Base-by-base conservation (phyloP, 2,113 vertebrate species). In the Crotalus viridis region DNA sequence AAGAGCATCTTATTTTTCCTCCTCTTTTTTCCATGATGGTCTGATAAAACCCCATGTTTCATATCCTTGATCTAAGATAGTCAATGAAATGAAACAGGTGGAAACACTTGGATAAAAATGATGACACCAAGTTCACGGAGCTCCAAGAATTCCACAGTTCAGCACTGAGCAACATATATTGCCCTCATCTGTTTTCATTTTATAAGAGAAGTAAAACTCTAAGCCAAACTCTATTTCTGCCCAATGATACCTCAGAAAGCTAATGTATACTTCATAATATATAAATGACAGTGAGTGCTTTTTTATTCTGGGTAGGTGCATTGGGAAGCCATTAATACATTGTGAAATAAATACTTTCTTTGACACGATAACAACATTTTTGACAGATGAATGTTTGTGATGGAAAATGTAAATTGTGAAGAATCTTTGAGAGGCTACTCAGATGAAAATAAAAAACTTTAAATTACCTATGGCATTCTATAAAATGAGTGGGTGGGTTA, bases 301-400 rank as follows among this genome's bases (percentile, higher is more conserved):
- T 87, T 91, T 87, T 86, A 85, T 91, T 52, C 55, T 57, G 24
- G 39, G 39, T 87, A 59, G 5, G 43, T 46, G 13, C 55, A 87
- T 87, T 57, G 26, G 39, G 28, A 86, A 86, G 55, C 81, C 81
- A 86, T 91, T 91, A 59, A 86, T 91, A 91, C 90, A 86, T 46
- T 59, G 26, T 86, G 81, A 91, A 91, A 91, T 91, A 81, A 91
- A 91, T 21, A 91, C 90, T 91, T 59, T 57, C 28, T 55, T 59
- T 86, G 90, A 91, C 81, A 91, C 5, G 52, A 46, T 59, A 85
- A 91, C 90, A 90, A 74, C 33, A 54, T 81, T 91, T 81, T 85
- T 81, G 69, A 87, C 55, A 91, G 56, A 87, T 87, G 85, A 51
- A 61, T 61, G 55, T 87, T 54, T 81, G 64, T 26, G 52, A 26